Evolutionary conservation across 2,888 invertebrate species (phyloP).

Genomic region (Listrodromus nycthemerus): DNA sequence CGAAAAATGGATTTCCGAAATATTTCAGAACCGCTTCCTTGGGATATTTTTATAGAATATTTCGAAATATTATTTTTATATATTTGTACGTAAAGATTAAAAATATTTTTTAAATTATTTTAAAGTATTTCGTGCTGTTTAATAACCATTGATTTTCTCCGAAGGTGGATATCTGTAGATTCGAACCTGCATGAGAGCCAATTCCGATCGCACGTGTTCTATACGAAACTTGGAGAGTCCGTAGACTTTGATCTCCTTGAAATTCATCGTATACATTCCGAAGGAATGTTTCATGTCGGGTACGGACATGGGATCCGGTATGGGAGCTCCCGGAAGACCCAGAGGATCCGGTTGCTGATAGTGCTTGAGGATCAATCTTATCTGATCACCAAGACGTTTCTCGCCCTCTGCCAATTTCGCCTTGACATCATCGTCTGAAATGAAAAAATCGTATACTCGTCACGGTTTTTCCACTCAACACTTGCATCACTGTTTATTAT

Average conservation of each 20-base stretch:
- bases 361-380: conserved; percentile 90
- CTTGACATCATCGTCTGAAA: conserved; percentile 75
- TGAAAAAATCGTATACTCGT: neutral
- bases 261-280: conserved; percentile 89
- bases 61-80: too few species aligned
- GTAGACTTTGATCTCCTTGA: conserved; percentile 89
- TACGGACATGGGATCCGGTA: conserved; percentile 93
- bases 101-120: too few species aligned
- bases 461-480: neutral
- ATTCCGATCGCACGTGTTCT: conserved; percentile 89
- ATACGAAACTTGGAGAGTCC: conserved; percentile 93
- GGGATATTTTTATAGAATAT: too few species aligned
- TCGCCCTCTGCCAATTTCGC: conserved; percentile 85
- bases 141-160: too few species aligned
- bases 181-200: conserved; percentile 90
- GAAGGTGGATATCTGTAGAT: neutral
- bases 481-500: too few species aligned
- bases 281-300: conserved; percentile 91
- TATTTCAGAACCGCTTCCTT: too few species aligned
- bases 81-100: too few species aligned
- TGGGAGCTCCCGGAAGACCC: conserved; percentile 91
- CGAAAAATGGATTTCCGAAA: too few species aligned
- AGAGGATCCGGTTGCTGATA: conserved; percentile 93
- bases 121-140: too few species aligned
- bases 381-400: conserved; percentile 90